Evolutionary conservation across 2,797 vertebrate genomes (phyloP).

Genomic region (Ctenopoma multispine): DNA sequence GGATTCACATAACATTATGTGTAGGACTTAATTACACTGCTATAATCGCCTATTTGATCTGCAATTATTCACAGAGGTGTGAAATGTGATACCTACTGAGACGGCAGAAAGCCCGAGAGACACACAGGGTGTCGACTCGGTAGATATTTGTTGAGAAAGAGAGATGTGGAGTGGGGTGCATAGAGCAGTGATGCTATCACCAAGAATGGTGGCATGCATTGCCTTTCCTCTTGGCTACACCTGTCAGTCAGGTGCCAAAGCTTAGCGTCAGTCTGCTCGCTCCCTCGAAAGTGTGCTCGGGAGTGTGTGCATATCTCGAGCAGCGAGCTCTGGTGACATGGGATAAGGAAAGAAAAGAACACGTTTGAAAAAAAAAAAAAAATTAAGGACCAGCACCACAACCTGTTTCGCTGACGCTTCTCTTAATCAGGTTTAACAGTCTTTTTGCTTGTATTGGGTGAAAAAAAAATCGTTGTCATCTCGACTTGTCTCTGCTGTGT

Average conservation of each 20-base stretch:
- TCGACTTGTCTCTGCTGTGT: constrained; percentile 54
- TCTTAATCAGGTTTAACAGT: constrained; percentile 83
- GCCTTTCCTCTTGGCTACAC: constrained; percentile 82
- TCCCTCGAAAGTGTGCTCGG: constrained; percentile 53
- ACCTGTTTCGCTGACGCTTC: constrained; percentile 60
- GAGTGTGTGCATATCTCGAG: constrained; percentile 46
- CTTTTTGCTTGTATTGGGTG: constrained; percentile 63
- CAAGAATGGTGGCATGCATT: constrained; percentile 60
- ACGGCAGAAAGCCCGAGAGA: constrained; percentile 61
- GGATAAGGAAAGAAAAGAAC: constrained; percentile 42
- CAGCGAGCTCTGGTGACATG: constrained; percentile 37
- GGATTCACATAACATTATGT: constrained; percentile 73
- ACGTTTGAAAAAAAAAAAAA: constrained; percentile 5
- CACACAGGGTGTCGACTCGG: constrained; percentile 46
- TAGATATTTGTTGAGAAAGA: constrained; percentile 54
- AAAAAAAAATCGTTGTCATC: constrained; percentile 68
- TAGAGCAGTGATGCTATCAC: constrained; percentile 75
- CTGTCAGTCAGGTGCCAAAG: constrained; percentile 83
- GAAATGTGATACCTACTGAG: constrained; percentile 77
- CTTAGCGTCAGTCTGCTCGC: constrained; percentile 60
- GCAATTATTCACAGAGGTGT: constrained; percentile 80
- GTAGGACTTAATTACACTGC: constrained; percentile 79
- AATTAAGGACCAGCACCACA: constrained; percentile 44
- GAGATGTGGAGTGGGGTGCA: constrained; percentile 55
- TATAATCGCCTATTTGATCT: constrained; percentile 79